Evolutionary conservation across 2,888 invertebrate species (phyloP).

Genomic region (Pammene fasciana): DNA sequence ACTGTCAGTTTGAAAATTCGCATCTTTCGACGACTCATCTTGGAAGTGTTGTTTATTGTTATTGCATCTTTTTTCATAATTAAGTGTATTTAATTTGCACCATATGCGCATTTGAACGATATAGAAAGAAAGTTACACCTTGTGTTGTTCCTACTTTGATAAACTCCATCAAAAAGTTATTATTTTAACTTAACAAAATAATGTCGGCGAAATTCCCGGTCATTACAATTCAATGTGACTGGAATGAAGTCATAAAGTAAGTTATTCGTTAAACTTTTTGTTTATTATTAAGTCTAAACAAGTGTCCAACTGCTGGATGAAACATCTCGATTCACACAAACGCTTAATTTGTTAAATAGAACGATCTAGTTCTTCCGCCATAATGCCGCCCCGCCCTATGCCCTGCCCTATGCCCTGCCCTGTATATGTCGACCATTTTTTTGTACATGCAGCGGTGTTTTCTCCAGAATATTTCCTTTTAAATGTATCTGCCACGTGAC

Average conservation of each 20-base stretch:
- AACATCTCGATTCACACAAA: not conserved
- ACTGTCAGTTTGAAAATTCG: slow-evolving; percentile 15
- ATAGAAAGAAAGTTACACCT: not conserved
- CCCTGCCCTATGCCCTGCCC: slow-evolving; percentile 5
- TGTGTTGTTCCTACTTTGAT: not conserved
- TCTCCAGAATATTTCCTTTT: not conserved
- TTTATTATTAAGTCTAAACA: not conserved
- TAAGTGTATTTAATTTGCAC: not conserved
- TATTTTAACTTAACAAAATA: slow-evolving; percentile 1
- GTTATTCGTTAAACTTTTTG: not conserved
- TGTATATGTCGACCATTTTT: not conserved
- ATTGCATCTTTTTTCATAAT: not conserved
- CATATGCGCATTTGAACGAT: not conserved
- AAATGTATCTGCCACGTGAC: not conserved
- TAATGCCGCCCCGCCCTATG: too few relatives aligned
- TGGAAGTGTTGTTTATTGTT: slow-evolving; percentile 2
- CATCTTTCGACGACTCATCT: slow-evolving; percentile 19
- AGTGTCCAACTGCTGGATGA: not conserved
- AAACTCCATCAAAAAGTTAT: not conserved
- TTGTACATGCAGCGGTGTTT: not conserved
- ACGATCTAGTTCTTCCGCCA: not conserved
- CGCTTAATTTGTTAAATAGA: not conserved
- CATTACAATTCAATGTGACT: slow-evolving; percentile 80
- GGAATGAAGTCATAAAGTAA: slow-evolving; percentile 81
- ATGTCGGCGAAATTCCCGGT: slow-evolving; percentile 66